A percentile compares a stretch with the other conserved stretches of the same genome.
Conservation (phyloP, 92 coral and sea anemone genomes). For the Anthopleura xanthogrammica region DNA sequence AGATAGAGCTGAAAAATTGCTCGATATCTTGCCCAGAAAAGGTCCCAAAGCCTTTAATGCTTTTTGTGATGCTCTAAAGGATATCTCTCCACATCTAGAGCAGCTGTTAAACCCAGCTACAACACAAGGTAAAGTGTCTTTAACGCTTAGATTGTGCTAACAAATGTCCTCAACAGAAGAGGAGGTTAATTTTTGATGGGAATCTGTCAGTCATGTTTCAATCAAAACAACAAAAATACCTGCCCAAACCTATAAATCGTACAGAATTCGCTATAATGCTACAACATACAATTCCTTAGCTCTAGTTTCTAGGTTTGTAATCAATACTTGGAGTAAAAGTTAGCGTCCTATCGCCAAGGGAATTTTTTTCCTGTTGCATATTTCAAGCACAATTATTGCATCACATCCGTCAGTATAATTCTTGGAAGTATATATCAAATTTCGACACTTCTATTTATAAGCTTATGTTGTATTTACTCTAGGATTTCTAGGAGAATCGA, state of each 20-base stretch:
- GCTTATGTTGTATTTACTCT: not conserved
- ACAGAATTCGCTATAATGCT: not conserved
- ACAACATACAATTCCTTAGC: not conserved
- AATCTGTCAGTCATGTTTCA: not conserved
- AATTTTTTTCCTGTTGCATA: not conserved
- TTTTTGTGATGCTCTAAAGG: conserved; percentile 67
- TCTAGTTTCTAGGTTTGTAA: not conserved
- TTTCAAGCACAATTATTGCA: not conserved
- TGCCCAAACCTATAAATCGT: not conserved
- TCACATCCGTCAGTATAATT: not conserved
- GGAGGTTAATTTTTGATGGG: not conserved
- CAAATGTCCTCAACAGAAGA: too few relatives aligned
- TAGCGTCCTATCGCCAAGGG: not conserved
- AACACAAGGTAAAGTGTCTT: not conserved
- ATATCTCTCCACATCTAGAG: conserved; percentile 73
- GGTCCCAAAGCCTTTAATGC: conserved; percentile 74
- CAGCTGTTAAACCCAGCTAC: conserved; percentile 17
- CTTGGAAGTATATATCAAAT: not conserved
- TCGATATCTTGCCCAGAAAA: conserved; percentile 59
- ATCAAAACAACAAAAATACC: not conserved
- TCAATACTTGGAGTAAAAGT: not conserved
- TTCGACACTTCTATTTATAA: not conserved
- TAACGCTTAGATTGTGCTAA: not conserved
- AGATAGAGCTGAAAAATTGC: conserved; percentile 54
- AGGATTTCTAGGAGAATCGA: not conserved